These are phyloP conservation scores for Mallotus villosus DNA, from an alignment of 2,797 vertebrate genomes.

Conservation along the genomic window DNA sequence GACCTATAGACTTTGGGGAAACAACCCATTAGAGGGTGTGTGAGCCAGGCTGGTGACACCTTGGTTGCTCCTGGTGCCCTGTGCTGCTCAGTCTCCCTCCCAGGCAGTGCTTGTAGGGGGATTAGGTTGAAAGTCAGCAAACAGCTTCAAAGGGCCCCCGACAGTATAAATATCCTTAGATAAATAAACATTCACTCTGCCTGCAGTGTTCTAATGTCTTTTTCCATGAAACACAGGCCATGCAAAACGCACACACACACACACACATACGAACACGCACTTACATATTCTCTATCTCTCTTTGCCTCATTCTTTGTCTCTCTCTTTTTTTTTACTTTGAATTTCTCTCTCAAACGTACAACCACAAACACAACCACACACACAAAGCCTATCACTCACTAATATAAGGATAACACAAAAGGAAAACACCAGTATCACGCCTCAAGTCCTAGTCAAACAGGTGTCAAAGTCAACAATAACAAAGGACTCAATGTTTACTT, in stretches of 20 bases:
- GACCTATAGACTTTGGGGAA: constrained; percentile 1
- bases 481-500: constrained; percentile 50
- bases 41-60: constrained; percentile 10
- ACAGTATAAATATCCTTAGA: constrained; percentile 65
- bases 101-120: constrained; percentile 36
- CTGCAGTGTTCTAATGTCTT: constrained; percentile 56
- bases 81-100: constrained; percentile 21
- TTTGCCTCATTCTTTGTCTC: not conserved
- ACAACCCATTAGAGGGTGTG: not conserved
- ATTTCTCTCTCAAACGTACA: not conserved
- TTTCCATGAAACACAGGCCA: constrained; percentile 48
- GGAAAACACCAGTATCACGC: constrained; percentile 40
- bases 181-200: constrained; percentile 69
- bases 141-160: constrained; percentile 65
- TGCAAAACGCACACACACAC: constrained; percentile 32
- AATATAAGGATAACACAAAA: constrained; percentile 1
- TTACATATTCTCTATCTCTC: not conserved
- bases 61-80: constrained; percentile 35
- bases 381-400: constrained; percentile 16
- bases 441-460: constrained; percentile 32
- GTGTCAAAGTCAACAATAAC: constrained; percentile 61
- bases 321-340: not conserved
- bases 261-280: not conserved
- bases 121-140: constrained; percentile 57
- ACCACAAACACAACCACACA: constrained; percentile 22